Evolutionary conservation across 2,888 invertebrate species (phyloP), one percentile per base, ranked within the genome.

Genomic region (Eutolmus rufibarbis): DNA sequence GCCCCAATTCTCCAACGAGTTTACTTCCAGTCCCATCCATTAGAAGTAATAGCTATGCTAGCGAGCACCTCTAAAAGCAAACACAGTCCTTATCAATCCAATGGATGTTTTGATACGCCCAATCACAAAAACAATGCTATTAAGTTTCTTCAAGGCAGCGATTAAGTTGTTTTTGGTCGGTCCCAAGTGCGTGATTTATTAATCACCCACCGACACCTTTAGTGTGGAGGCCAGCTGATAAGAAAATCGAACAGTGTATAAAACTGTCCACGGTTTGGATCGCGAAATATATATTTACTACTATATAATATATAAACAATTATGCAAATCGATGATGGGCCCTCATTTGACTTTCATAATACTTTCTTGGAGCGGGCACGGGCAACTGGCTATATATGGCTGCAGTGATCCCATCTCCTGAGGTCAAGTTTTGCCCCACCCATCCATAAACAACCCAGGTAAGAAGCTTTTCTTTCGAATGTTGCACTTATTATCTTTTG

Each of bases 281-380:
- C 28, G 66, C 66, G 9, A 28, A 66, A 66, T 51, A 66, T 28
- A 66, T 66, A 23, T 19, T n/a, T 19, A n/a, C n/a, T 5, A n/a
- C n/a, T 5, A n/a, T 51, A 8, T n/a, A 16, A 56, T 19, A 56
- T 66, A 23, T 12, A 66, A 28, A 28, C 57, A 81, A 31, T 28
- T 46, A 79, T 79, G 81, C 81, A 81, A 81, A 81, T 81, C 31
- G 34, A 81, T 56, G 81, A 56, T 56, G 46, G 16, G n/a, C 43
- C 34, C 31, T 81, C 56, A 57, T 81, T 81, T 81, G 56, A 81
- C 56, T 81, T 81, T 81, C 81, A 81, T 81, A 81, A 56, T 46
- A 81, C 23, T 66, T 28, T 66, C 12, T 23, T 19, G 28, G 8
- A 19, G 2, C 66, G 12, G 12, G 8, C 78, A 78, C 43, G 78